A percentile compares a stretch with the other conserved stretches of the same genome.
Evolutionary conservation across 23 tunicate species (phyloP).

Genomic region (Diplosoma virens): DNA sequence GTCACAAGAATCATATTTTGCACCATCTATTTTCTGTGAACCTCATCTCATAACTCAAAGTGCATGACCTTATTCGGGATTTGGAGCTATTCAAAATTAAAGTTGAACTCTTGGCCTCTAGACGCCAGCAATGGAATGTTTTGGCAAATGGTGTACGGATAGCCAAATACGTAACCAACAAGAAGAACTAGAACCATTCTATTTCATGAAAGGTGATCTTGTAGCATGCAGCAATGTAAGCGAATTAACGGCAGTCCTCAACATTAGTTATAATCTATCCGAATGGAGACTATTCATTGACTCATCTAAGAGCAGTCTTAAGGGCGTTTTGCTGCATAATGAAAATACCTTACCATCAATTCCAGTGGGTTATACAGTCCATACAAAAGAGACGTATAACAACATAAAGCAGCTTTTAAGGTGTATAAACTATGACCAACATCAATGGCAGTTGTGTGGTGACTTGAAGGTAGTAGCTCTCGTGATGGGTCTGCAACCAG

Average conservation of each 20-base stretch:
- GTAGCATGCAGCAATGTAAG: conserved; percentile 6
- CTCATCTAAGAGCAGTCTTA: conserved; percentile 28
- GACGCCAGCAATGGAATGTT: conserved; percentile 38
- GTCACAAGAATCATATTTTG: conserved; percentile 17
- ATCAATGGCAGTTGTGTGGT: conserved; percentile 28
- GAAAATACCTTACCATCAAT: conserved; percentile 32
- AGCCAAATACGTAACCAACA: conserved; percentile 27
- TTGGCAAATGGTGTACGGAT: conserved; percentile 5
- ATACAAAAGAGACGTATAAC: conserved; percentile 20
- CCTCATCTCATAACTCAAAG: conserved; percentile 30
- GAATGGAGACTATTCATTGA: conserved; percentile 39
- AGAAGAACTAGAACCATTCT: conserved; percentile 28
- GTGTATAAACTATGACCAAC: conserved; percentile 18
- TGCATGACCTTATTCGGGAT: conserved; percentile 36
- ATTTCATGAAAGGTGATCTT: conserved; percentile 11
- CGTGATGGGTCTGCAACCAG: conserved; percentile 2
- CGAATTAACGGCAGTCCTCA: not conserved
- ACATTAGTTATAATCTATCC: conserved; percentile 12
- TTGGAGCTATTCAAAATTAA: conserved; percentile 18
- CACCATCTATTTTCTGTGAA: not conserved
- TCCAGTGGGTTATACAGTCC: conserved; percentile 24
- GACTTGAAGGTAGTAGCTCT: too few relatives aligned
- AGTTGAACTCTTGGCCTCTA: conserved; percentile 27
- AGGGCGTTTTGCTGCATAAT: conserved; percentile 35
- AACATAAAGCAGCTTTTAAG: conserved; percentile 20